phyloP scores from a whole-genome alignment of 2,888 invertebrate genomes.

The Allacma fusca region DNA sequence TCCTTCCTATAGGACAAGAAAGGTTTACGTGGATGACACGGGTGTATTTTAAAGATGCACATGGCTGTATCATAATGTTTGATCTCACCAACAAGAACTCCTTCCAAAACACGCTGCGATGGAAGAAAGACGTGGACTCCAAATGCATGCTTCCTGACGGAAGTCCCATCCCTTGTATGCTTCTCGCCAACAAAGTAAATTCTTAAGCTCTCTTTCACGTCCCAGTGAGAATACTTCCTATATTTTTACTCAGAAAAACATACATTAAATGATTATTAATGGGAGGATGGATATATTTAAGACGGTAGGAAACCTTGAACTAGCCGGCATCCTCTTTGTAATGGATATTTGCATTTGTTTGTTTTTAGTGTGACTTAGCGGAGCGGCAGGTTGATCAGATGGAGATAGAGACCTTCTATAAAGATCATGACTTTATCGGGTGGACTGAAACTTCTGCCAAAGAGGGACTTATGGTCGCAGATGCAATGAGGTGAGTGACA shows the following conservation, averaged over 20 bases:
- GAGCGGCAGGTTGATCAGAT: conserved; percentile 68
- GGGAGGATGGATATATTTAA: too few relatives aligned
- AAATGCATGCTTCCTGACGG: conserved; percentile 69
- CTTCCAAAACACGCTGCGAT: conserved; percentile 69
- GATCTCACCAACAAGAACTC: conserved; percentile 69
- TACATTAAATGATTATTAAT: too few relatives aligned
- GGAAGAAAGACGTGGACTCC: conserved; percentile 70
- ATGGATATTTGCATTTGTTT: too few relatives aligned
- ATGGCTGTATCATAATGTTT: conserved; percentile 69
- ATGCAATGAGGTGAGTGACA: conserved; percentile 67
- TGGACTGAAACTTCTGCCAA: conserved; percentile 72
- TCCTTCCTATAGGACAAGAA: conserved; percentile 70
- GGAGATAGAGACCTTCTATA: conserved; percentile 69
- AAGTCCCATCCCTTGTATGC: conserved; percentile 68
- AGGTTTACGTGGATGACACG: conserved; percentile 71
- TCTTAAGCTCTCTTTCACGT: neutral
- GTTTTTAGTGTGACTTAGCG: conserved; percentile 69
- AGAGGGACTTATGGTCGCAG: conserved; percentile 70
- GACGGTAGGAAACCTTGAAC: too few relatives aligned
- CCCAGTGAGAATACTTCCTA: too few relatives aligned
- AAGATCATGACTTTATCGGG: conserved; percentile 68
- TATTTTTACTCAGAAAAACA: too few relatives aligned
- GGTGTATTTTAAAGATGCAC: conserved; percentile 71
- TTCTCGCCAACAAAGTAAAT: conserved; percentile 69
- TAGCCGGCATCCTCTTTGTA: too few relatives aligned